Evolutionary conservation across 2,797 vertebrate species (phyloP).

Genomic region (Sebastes trivittatus): DNA sequence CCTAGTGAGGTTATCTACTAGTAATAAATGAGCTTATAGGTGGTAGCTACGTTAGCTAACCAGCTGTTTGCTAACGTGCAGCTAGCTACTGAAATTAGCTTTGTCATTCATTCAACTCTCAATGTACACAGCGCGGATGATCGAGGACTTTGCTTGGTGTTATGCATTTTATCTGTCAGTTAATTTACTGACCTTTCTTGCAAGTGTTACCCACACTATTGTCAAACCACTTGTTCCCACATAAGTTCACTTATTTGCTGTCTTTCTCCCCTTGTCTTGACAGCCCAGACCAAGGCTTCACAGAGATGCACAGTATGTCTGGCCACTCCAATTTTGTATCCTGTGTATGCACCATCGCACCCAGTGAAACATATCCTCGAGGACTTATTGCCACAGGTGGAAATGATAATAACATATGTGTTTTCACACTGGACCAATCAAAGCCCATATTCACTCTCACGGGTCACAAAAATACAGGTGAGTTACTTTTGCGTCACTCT

Average conservation of each 20-base stretch:
- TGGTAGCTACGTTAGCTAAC: constrained; percentile 2
- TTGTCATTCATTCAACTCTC: constrained; percentile 71
- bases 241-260: neutral
- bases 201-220: neutral
- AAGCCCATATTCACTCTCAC: constrained; percentile 90
- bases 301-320: constrained; percentile 93
- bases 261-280: constrained; percentile 1
- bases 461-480: constrained; percentile 96
- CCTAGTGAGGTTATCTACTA: fast-evolving
- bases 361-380: constrained; percentile 91
- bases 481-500: neutral
- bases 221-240: neutral
- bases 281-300: constrained; percentile 90
- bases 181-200: neutral
- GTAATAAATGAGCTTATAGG: neutral
- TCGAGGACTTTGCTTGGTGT: fast-evolving
- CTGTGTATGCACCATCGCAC: constrained; percentile 93
- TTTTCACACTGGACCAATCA: constrained; percentile 90
- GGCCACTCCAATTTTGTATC: constrained; percentile 97
- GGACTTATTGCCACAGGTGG: constrained; percentile 96
- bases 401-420: constrained; percentile 95
- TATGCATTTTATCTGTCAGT: fast-evolving
- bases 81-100: constrained; percentile 62
- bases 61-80: constrained; percentile 31
- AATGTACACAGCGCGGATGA: neutral